A percentile compares a stretch with the other conserved stretches of the same genome.
These are phyloP conservation scores for Neotoma lepida DNA, from an alignment of 2,113 vertebrate species.

Conservation along the genomic window DNA sequence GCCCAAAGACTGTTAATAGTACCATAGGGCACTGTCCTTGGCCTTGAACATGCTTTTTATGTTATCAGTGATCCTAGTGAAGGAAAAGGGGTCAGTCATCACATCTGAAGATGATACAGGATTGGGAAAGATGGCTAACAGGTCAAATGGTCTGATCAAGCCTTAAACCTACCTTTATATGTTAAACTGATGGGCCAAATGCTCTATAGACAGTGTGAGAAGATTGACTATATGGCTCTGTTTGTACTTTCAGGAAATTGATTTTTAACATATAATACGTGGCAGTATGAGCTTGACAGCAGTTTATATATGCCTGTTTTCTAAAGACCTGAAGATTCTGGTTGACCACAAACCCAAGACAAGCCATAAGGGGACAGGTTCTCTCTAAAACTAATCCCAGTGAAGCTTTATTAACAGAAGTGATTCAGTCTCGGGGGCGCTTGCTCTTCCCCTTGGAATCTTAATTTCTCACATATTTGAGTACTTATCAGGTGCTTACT, in stretches of 20 bases:
- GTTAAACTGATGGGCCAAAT: conserved; percentile 29
- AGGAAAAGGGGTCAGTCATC: conserved; percentile 34
- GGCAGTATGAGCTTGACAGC: not conserved
- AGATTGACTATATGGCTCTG: conserved; percentile 10
- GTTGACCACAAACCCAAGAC: conserved; percentile 16
- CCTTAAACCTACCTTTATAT: conserved; percentile 44
- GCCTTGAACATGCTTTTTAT: conserved; percentile 14
- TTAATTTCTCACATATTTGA: not conserved
- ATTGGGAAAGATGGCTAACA: conserved; percentile 5
- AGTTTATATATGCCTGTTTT: not conserved
- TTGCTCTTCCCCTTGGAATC: not conserved
- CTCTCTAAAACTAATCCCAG: not conserved
- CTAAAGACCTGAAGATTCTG: conserved; percentile 13
- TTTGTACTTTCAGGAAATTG: conserved; percentile 58
- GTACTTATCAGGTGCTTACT: not conserved
- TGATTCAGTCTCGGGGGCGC: not conserved
- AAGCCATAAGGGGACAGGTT: not conserved
- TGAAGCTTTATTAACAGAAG: conserved; percentile 7
- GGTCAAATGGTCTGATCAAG: conserved; percentile 59
- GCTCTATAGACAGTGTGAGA: conserved; percentile 33
- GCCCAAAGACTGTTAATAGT: conserved; percentile 27
- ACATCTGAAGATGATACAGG: conserved; percentile 23
- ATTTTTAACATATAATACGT: conserved; percentile 51
- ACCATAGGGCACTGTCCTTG: not conserved
- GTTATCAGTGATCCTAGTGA: not conserved